These are phyloP conservation scores for Glareola pratincola DNA, from an alignment of 2,113 vertebrate genomes.

Conservation along the genomic window DNA sequence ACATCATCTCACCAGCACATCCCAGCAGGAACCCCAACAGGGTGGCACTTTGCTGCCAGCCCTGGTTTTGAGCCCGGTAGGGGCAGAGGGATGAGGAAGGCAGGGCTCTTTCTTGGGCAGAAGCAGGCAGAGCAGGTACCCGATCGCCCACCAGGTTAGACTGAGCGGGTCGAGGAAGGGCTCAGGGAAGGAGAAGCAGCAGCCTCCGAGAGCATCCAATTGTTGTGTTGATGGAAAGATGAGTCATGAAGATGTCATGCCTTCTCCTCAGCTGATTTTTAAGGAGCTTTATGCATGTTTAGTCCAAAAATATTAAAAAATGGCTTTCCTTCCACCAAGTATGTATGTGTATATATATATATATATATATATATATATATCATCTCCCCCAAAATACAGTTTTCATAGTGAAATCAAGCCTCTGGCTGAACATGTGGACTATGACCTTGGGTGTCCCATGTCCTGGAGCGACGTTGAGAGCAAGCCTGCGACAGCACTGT, in stretches of 20 bases:
- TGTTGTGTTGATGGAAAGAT: background rate
- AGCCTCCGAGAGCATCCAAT: background rate
- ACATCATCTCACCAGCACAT: background rate
- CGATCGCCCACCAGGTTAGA: too few species aligned
- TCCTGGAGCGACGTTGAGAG: background rate
- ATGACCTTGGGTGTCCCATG: background rate
- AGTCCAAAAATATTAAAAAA: background rate
- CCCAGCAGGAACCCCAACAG: background rate
- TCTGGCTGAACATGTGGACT: background rate
- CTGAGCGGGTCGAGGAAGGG: background rate
- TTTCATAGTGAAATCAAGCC: background rate
- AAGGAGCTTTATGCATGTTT: background rate
- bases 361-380: background rate
- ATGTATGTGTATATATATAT: background rate
- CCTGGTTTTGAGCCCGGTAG: background rate
- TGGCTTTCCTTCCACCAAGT: background rate
- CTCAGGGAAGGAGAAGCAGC: background rate
- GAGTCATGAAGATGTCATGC: background rate
- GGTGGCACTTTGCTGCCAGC: background rate
- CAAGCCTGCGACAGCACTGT: background rate
- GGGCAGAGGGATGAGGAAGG: background rate
- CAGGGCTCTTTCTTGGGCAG: accelerated
- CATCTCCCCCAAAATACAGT: background rate
- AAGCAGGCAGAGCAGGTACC: background rate
- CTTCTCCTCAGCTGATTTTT: background rate